These are phyloP conservation scores for Mustela nigripes DNA, from an alignment of 2,113 vertebrate species.

Conservation along the genomic window DNA sequence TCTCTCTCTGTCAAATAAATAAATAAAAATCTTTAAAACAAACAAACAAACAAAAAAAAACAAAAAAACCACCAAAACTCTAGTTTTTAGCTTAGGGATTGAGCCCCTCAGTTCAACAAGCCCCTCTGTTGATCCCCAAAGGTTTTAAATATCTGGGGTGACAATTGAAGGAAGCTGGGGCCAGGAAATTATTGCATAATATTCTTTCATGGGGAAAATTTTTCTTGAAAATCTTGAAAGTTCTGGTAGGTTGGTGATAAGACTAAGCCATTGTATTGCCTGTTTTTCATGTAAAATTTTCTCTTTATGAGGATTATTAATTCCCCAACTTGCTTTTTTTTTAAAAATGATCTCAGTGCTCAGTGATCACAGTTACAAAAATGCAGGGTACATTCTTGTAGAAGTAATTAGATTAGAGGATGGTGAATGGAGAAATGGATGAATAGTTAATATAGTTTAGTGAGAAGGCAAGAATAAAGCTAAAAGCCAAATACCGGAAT, in stretches of 20 bases:
- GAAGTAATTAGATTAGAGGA: not conserved
- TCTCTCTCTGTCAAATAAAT: no score
- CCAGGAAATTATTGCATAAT: not conserved
- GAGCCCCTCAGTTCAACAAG: not conserved
- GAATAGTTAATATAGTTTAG: no score
- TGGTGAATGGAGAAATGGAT: not conserved
- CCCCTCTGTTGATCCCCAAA: not conserved
- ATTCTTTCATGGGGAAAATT: not conserved
- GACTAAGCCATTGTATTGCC: not conserved
- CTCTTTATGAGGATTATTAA: not conserved
- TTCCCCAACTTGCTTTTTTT: not conserved
- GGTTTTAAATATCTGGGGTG: not conserved
- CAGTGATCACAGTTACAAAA: not conserved
- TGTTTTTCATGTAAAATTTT: not conserved
- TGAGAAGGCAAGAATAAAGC: not conserved
- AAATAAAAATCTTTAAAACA: no score
- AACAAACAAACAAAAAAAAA: no score
- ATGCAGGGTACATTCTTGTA: not conserved
- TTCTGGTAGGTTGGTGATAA: not conserved
- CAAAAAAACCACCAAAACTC: not conserved
- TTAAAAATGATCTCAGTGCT: not conserved
- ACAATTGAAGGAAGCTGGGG: not conserved
- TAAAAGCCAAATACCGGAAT: fast-evolving
- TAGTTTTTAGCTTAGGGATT: not conserved
- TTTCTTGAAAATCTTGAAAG: not conserved